phyloP scores from a whole-genome alignment of 1,140 invertebrate species.

The Drosophila murphyi region DNA sequence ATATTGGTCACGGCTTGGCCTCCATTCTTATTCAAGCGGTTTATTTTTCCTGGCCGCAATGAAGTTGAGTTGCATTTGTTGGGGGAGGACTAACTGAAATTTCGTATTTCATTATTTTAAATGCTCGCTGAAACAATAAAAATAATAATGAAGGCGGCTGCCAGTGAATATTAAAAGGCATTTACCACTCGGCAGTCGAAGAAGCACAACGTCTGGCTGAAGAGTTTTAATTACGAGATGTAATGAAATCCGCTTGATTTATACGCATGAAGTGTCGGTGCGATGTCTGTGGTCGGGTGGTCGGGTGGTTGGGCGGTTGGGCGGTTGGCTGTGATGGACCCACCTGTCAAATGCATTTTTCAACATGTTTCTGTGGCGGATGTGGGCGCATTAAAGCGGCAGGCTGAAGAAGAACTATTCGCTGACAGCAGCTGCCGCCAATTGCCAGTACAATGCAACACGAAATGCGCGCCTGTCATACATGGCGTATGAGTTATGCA shows the following conservation, averaged over 20 bases:
- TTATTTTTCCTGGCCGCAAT: neutral
- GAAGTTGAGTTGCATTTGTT: slow-evolving; percentile 2
- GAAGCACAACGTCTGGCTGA: neutral
- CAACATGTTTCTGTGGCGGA: slow-evolving; percentile 34
- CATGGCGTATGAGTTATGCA: slow-evolving; percentile 48
- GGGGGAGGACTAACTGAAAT: neutral
- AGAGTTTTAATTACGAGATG: slow-evolving; percentile 59
- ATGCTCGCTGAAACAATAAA: slow-evolving; percentile 45
- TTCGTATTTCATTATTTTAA: slow-evolving; percentile 44
- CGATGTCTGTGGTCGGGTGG: neutral
- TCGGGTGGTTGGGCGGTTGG: neutral
- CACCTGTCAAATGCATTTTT: slow-evolving; percentile 39
- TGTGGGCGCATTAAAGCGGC: slow-evolving; percentile 29
- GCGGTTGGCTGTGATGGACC: neutral
- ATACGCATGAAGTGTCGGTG: slow-evolving; percentile 12
- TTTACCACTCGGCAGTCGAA: slow-evolving; percentile 24
- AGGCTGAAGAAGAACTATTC: slow-evolving; percentile 5
- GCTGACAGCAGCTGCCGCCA: slow-evolving; percentile 46
- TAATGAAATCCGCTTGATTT: slow-evolving; percentile 62
- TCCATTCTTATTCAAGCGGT: neutral
- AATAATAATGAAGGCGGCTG: slow-evolving; percentile 44
- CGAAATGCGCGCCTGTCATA: slow-evolving; percentile 31
- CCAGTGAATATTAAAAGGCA: slow-evolving; percentile 52
- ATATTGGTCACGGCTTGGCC: slow-evolving; percentile 3
- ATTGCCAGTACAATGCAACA: slow-evolving; percentile 37